Evolutionary conservation across 2,888 invertebrate species (phyloP).

Genomic region (Synergus japonicus): DNA sequence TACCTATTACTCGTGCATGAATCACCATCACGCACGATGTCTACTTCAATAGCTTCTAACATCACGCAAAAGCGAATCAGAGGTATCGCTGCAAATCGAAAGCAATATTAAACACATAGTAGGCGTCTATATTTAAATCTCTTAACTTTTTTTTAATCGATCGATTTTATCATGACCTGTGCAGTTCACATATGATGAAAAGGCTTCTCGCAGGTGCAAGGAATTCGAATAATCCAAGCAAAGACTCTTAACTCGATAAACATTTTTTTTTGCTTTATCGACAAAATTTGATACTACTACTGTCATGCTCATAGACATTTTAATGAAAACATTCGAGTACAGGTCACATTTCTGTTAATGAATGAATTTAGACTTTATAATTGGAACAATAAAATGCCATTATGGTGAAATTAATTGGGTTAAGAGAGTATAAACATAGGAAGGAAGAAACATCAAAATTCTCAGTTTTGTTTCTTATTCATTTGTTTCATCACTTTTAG

Average conservation of each 20-base stretch:
- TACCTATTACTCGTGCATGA: neutral
- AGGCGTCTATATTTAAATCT: neutral
- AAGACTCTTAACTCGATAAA: neutral
- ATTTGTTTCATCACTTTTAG: neutral
- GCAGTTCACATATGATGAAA: neutral
- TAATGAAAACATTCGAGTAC: neutral
- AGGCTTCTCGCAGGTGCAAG: neutral
- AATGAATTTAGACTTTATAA: neutral
- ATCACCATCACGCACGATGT: slow-evolving; percentile 8
- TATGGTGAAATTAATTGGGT: neutral
- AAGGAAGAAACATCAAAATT: no score
- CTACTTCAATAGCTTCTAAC: neutral
- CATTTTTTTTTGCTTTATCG: neutral
- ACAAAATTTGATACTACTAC: neutral
- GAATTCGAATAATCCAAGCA: neutral
- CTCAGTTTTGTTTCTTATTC: neutral
- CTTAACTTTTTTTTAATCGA: neutral
- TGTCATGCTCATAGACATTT: neutral
- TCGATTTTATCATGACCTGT: neutral
- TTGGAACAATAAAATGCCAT: neutral
- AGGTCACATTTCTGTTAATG: neutral
- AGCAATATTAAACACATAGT: neutral
- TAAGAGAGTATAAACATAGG: no score
- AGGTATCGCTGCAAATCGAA: neutral
- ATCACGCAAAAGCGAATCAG: neutral